These are phyloP conservation scores for Mohoua ochrocephala DNA, from an alignment of 2,113 vertebrate genomes.

Conservation along the genomic window DNA sequence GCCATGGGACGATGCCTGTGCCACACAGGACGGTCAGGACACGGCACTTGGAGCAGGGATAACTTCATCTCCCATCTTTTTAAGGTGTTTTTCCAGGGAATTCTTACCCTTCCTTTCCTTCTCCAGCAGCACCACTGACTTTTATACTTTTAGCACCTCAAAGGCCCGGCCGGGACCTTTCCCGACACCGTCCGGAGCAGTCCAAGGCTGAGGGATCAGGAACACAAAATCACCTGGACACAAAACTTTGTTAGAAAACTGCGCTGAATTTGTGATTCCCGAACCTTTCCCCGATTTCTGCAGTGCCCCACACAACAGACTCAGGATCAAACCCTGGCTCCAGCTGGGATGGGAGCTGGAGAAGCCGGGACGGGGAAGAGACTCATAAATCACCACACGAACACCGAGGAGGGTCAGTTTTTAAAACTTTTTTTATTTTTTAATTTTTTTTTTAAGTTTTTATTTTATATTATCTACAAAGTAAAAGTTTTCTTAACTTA, in stretches of 20 bases:
- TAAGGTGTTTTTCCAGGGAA: neutral
- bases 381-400: slow-evolving; percentile 27
- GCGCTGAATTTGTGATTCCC: fast-evolving
- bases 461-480: slow-evolving; percentile 99
- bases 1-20: fast-evolving
- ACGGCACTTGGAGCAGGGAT: neutral
- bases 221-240: fast-evolving
- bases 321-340: neutral
- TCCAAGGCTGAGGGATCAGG: neutral
- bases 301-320: neutral
- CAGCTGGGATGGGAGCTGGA: fast-evolving
- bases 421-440: slow-evolving; percentile 99
- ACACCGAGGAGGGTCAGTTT: slow-evolving; percentile 81
- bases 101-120: neutral
- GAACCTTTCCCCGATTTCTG: neutral
- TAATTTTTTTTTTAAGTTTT: slow-evolving; percentile 89
- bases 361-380: fast-evolving
- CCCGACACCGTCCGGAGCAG: fast-evolving
- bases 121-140: neutral
- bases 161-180: neutral
- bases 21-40: fast-evolving
- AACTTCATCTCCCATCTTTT: neutral
- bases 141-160: fast-evolving
- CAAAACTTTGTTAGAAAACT: neutral
- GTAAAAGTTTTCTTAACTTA: slow-evolving; percentile 99